These are phyloP conservation scores for Entomyzon cyanotis DNA, from an alignment of 2,113 vertebrate genomes.

Conservation along the genomic window DNA sequence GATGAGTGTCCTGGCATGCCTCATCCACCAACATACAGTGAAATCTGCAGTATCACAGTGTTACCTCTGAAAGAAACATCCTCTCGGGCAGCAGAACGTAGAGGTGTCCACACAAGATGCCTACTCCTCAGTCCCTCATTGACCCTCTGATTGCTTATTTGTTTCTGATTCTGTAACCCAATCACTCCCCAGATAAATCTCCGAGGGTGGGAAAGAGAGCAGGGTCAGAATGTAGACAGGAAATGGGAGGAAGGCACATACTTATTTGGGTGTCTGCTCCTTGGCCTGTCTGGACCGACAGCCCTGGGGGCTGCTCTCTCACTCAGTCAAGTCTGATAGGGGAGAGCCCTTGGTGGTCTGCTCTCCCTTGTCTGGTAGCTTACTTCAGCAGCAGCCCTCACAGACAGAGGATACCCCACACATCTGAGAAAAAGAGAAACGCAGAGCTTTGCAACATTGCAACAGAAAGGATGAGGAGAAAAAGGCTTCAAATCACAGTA, in stretches of 20 bases:
- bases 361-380: not conserved
- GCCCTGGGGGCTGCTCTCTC: not conserved
- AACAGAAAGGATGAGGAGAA: not conserved
- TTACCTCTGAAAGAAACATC: not conserved
- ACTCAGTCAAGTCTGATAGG: not conserved
- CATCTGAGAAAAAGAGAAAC: not conserved
- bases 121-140: not conserved
- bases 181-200: conserved; percentile 36
- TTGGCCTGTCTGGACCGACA: conserved; percentile 24
- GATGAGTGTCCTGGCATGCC: not conserved
- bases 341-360: conserved; percentile 43
- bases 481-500: not conserved
- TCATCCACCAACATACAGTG: not conserved
- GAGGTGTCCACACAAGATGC: not conserved
- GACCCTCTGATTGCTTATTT: not conserved
- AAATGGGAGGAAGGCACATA: not conserved
- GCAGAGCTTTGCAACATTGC: not conserved
- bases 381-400: not conserved
- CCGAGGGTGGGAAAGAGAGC: conserved; percentile 24
- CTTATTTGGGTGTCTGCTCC: conserved; percentile 41
- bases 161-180: conserved; percentile 35
- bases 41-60: not conserved
- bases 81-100: not conserved
- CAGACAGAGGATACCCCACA: not conserved
- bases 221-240: conserved; percentile 26